Percentiles rank a stretch among this genome's conserved stretches.
phyloP scores from a whole-genome alignment of 1,140 invertebrate genomes.

The Bathynomus jamesi region DNA sequence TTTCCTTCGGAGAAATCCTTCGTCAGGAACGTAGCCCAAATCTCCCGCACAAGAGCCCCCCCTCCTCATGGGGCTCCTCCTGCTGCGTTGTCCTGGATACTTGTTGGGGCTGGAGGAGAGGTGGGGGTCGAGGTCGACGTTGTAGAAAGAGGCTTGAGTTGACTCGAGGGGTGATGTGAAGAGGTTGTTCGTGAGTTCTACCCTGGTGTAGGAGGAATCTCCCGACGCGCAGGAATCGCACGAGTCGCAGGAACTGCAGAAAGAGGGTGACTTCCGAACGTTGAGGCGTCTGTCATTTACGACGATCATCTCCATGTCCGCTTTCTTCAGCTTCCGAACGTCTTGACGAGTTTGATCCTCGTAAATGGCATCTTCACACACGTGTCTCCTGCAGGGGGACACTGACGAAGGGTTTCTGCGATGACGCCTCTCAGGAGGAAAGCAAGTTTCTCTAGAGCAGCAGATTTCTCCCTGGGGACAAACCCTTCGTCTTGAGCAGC shows the following conservation, averaged over 20 bases:
- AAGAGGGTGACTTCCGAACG: background rate
- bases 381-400: background rate
- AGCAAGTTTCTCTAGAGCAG: background rate
- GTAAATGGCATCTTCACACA: background rate
- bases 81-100: background rate
- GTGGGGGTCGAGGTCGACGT: background rate
- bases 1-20: too few relatives aligned
- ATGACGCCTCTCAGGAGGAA: background rate
- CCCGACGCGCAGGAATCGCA: background rate
- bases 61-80: background rate
- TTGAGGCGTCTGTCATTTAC: background rate
- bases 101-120: background rate
- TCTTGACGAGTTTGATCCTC: background rate
- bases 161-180: background rate
- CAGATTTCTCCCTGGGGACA: background rate
- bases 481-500: background rate
- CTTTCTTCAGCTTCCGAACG: background rate
- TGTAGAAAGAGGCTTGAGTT: background rate
- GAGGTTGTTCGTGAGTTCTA: background rate
- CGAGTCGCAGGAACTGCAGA: background rate
- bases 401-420: background rate
- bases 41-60: background rate
- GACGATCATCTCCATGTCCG: background rate
- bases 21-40: too few relatives aligned
- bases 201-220: background rate